Evolutionary conservation across 2,797 vertebrate genomes (phyloP).

Genomic region (Hybognathus amarus): DNA sequence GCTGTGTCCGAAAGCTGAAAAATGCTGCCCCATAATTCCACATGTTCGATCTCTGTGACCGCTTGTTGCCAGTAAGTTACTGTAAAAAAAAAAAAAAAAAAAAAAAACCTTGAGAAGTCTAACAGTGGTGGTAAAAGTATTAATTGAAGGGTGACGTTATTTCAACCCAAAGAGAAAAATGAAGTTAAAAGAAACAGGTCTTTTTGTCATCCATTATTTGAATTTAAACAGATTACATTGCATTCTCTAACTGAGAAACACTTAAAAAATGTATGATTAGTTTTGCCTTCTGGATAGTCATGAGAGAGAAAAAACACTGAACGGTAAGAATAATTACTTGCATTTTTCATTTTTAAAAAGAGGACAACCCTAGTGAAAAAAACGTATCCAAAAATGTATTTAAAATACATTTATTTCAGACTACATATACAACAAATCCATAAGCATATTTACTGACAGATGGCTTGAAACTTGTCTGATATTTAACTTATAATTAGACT

Average conservation of each 20-base stretch:
- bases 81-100: too few relatives aligned
- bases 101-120: too few relatives aligned
- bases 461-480: too few relatives aligned
- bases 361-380: neutral
- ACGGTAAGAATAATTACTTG: conserved; percentile 33
- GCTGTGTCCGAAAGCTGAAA: neutral
- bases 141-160: neutral
- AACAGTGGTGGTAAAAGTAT: neutral
- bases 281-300: conserved; percentile 50
- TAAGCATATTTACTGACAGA: too few relatives aligned
- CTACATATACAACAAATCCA: too few relatives aligned
- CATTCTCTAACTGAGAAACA: conserved; percentile 34
- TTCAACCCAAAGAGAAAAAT: conserved; percentile 15
- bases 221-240: conserved; percentile 39
- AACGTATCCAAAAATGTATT: too few relatives aligned
- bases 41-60: neutral
- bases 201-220: conserved; percentile 1
- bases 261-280: conserved; percentile 48
- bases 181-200: conserved; percentile 34
- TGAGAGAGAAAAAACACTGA: conserved; percentile 15
- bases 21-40: neutral
- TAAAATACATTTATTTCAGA: too few relatives aligned
- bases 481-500: too few relatives aligned
- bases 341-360: neutral
- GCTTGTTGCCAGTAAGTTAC: too few relatives aligned